A percentile compares a stretch with the other conserved stretches of the same genome.
phyloP scores from a whole-genome alignment of 2,797 vertebrate genomes.

The Atherinosoma microstoma region DNA sequence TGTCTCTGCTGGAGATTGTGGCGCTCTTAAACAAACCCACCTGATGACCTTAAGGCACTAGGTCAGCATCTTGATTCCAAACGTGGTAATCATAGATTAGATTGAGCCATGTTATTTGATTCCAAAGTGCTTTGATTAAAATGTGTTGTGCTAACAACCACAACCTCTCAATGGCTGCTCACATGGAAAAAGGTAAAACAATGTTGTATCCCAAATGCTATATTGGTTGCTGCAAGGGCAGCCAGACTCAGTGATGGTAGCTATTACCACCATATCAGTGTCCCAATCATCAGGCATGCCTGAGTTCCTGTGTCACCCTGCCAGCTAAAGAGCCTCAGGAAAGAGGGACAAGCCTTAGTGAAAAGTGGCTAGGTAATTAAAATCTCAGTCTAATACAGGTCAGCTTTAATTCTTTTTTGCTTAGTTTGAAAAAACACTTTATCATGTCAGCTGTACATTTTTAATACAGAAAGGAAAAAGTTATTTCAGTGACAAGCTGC shows the following conservation, averaged over 20 bases:
- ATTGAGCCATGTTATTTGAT: conserved; percentile 5
- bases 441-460: not conserved
- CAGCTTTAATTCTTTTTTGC: not conserved
- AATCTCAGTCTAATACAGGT: not conserved
- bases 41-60: conserved; percentile 13
- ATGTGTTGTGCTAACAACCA: conserved; percentile 14
- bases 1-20: conserved; percentile 37
- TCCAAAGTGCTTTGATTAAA: conserved; percentile 17
- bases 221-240: conserved; percentile 36
- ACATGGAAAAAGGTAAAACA: conserved; percentile 45
- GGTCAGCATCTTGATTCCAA: conserved; percentile 26
- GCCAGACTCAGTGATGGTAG: conserved; percentile 35
- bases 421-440: not conserved
- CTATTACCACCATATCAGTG: conserved; percentile 32
- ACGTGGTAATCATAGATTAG: conserved; percentile 13
- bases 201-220: conserved; percentile 52
- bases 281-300: conserved; percentile 43
- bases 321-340: conserved; percentile 32
- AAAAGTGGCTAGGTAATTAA: conserved; percentile 7
- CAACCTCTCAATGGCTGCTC: conserved; percentile 17
- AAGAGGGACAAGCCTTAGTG: conserved; percentile 28
- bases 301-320: conserved; percentile 35
- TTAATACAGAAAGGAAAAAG: not conserved
- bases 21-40: conserved; percentile 29
- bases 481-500: not conserved